phyloP scores from a whole-genome alignment of 1,140 invertebrate genomes.

The Tetramorium simillimum region DNA sequence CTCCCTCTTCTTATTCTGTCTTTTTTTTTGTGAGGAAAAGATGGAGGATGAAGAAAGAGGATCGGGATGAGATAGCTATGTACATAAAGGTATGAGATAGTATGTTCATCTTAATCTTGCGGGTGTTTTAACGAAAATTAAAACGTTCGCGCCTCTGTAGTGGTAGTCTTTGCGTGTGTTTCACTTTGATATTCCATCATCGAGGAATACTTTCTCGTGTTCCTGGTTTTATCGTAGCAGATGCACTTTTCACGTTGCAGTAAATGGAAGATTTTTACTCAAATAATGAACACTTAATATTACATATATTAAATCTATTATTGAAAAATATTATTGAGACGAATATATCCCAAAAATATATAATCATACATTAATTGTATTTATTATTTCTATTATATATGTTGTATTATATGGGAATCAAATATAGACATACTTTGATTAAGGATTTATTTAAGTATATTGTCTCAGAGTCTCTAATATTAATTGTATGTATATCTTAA shows the following conservation, averaged over 20 bases:
- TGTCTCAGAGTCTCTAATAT: too few species aligned
- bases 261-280: not conserved
- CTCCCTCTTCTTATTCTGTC: not conserved
- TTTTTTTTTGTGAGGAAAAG: not conserved
- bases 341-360: constrained; percentile 11
- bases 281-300: constrained; percentile 9
- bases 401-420: too few species aligned
- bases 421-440: too few species aligned
- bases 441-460: too few species aligned
- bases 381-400: not conserved
- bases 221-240: constrained; percentile 1
- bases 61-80: not conserved
- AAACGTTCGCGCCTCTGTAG: not conserved
- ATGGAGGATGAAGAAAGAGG: not conserved
- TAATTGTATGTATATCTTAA: too few species aligned
- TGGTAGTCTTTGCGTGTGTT: not conserved
- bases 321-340: constrained; percentile 2
- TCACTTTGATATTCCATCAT: not conserved
- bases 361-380: not conserved
- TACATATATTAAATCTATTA: not conserved
- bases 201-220: not conserved
- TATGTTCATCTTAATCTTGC: not conserved
- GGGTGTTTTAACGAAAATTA: constrained; percentile 47
- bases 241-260: not conserved
- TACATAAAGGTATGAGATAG: not conserved